Base-by-base conservation (phyloP, 2,113 vertebrate species). In the Dicaeum eximium region DNA sequence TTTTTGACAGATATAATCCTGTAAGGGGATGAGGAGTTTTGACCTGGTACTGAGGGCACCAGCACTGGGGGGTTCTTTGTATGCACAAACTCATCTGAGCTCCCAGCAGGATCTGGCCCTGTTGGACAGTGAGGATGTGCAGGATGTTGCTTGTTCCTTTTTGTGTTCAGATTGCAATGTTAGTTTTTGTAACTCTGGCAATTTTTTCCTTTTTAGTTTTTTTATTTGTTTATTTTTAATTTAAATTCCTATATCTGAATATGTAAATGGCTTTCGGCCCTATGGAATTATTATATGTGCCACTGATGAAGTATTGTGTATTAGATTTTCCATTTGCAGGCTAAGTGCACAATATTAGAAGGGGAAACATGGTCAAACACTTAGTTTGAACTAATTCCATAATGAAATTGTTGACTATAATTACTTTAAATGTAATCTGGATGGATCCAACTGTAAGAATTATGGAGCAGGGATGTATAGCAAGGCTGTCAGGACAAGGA, bases 361-460 rank as follows among this genome's bases (percentile, higher is more conserved):
- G 25, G 33, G 47, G 72, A 35, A 51, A 80, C 81, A 75, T 71
- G 45, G 44, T 56, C 47, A 54, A 90, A 89, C 38, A 8, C 37
- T 87, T 44, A 47, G 33, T 86, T 80, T 56, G 54, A 93, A 95
- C 27, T 88, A 93, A 79, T 67, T 57, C 47, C 65, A 53, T 96
- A 87, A 85, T 94, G 21, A 95, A 96, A 80, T 88, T 67, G 69
- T 96, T 81, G 73, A 62, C 60, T 83, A 44, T 87, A 84, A 93
- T 67, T 94, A 89, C 65, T 92, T 75, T 44, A 94, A 86, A 85
- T 92, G 44, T 74, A 81, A 86, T 81, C 81, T 24, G 13, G 48
- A 93, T 71, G 90, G 56, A 67, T 72, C n/a, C 37, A 86, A 9
- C 40, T 77, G 65, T 48, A 72, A 53, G 73, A 92, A 85, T 74